Evolutionary conservation across 2,797 vertebrate species (phyloP).

Genomic region (Danionella dracula): DNA sequence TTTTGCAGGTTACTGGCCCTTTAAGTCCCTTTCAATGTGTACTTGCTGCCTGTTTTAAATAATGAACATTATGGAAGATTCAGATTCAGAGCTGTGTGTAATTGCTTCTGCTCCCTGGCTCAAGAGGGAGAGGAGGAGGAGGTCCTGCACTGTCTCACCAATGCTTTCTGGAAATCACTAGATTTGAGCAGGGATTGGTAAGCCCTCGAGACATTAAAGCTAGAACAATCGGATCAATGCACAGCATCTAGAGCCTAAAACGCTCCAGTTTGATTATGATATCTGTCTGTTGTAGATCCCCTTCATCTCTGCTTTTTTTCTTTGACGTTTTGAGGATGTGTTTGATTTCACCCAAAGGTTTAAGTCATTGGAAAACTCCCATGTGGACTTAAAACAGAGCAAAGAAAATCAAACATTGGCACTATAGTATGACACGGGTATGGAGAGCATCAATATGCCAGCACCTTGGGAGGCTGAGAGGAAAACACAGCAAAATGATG

Average conservation of each 20-base stretch:
- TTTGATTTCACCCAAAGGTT: constrained; percentile 42
- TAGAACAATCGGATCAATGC: constrained; percentile 84
- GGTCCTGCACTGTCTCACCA: constrained; percentile 65
- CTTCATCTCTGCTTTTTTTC: constrained; percentile 36
- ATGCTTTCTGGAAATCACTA: constrained; percentile 83
- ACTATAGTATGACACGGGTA: constrained; percentile 39
- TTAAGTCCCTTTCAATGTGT: constrained; percentile 99
- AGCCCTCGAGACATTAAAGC: constrained; percentile 75
- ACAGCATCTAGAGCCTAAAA: no score
- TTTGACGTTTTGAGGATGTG: constrained; percentile 49
- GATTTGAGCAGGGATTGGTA: constrained; percentile 68
- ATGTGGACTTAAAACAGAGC: constrained; percentile 32
- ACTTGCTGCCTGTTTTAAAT: constrained; percentile 98
- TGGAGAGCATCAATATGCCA: constrained; percentile 2
- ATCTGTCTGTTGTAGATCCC: constrained; percentile 64
- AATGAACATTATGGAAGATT: constrained; percentile 97
- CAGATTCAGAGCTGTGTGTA: constrained; percentile 91
- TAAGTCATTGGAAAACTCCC: constrained; percentile 39
- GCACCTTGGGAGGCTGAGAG: constrained; percentile 12
- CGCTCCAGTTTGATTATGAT: constrained; percentile 68
- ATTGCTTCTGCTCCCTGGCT: constrained; percentile 71
- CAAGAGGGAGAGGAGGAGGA: constrained; percentile 48
- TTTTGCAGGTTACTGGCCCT: constrained; percentile 94
- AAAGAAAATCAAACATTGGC: constrained; percentile 30
- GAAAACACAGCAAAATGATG: constrained; percentile 67